phyloP scores from a whole-genome alignment of 2,113 vertebrate species.

The Catharus minimus region DNA sequence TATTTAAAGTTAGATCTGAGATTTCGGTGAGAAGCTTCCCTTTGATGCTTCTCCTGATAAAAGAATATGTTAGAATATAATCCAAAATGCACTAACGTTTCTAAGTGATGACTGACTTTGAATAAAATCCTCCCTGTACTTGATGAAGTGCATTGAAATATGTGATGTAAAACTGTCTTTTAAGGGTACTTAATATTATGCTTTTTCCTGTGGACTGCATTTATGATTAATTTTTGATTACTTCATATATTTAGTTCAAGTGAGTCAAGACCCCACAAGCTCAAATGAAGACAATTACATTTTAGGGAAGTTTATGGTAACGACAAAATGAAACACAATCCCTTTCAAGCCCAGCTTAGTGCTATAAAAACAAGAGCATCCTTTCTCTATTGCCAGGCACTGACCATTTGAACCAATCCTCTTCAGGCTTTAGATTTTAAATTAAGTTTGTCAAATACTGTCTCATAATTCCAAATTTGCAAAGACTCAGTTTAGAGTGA shows the following conservation, averaged over 20 bases:
- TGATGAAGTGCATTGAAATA: neutral
- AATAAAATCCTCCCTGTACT: neutral
- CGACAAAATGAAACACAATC: neutral
- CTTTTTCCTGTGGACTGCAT: neutral
- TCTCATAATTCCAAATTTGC: neutral
- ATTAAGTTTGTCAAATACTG: neutral
- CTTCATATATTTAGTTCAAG: neutral
- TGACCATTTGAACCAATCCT: neutral
- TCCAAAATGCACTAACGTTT: neutral
- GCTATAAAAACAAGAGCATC: neutral
- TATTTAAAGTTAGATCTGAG: neutral
- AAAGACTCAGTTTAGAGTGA: neutral
- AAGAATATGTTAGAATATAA: neutral
- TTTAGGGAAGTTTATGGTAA: neutral
- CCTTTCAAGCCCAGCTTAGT: neutral
- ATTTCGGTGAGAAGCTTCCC: neutral
- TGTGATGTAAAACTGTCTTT: neutral
- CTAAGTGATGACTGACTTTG: neutral
- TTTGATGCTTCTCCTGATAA: neutral
- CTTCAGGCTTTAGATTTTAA: neutral
- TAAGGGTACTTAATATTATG: neutral
- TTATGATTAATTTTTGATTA: neutral
- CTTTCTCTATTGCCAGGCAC: neutral
- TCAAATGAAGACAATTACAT: neutral
- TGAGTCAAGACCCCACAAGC: neutral